These are phyloP conservation scores for Distichodus sexfasciatus DNA, from an alignment of 2,797 vertebrate genomes.

Conservation along the genomic window DNA sequence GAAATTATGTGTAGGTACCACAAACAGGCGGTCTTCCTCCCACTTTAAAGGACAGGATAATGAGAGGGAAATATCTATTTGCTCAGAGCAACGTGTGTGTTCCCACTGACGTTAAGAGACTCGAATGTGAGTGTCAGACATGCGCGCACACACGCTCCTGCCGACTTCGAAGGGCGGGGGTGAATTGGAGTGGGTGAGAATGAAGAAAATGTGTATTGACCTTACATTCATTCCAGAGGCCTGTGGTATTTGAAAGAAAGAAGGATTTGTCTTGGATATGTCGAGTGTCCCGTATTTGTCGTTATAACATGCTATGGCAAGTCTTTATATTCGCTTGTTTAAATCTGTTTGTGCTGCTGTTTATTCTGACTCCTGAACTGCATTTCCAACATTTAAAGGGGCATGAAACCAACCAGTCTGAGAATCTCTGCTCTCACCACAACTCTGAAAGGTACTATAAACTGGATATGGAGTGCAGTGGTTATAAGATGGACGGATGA, in stretches of 20 bases:
- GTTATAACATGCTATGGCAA: neutral
- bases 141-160: slow-evolving; percentile 23
- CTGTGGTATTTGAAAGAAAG: slow-evolving; percentile 1
- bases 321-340: no score
- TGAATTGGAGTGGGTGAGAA: neutral
- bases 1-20: slow-evolving; percentile 64
- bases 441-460: no score
- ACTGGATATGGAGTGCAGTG: no score
- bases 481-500: no score
- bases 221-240: slow-evolving; percentile 31
- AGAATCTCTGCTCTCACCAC: no score
- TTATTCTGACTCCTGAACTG: no score
- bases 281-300: neutral
- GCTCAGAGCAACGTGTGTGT: slow-evolving; percentile 75
- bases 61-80: slow-evolving; percentile 78
- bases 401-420: no score
- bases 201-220: slow-evolving; percentile 9
- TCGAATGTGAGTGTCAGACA: slow-evolving; percentile 31
- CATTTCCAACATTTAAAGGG: no score
- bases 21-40: slow-evolving; percentile 64
- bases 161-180: neutral
- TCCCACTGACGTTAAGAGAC: slow-evolving; percentile 65
- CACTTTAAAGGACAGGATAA: slow-evolving; percentile 78
- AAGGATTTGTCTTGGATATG: neutral
- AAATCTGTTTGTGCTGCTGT: no score